A percentile compares a stretch with the other conserved stretches of the same genome.
phyloP scores from a whole-genome alignment of 2,797 vertebrate genomes.

The Natrix natrix region DNA sequence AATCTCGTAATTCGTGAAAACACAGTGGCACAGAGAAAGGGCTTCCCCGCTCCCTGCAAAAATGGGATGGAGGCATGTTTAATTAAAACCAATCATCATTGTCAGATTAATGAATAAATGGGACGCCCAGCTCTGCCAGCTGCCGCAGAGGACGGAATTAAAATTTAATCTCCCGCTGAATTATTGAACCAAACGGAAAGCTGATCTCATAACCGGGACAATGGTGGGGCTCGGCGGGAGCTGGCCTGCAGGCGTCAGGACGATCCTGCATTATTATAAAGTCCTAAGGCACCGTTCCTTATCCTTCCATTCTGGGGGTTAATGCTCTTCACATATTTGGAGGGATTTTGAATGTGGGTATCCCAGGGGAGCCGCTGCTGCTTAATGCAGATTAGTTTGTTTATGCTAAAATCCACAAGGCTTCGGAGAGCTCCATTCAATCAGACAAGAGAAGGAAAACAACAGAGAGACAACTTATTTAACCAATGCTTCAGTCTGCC shows the following conservation, averaged over 20 bases:
- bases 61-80: constrained; percentile 6
- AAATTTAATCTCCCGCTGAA: constrained; percentile 31
- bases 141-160: not conserved
- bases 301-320: not conserved
- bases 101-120: constrained; percentile 22
- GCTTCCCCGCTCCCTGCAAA: not conserved
- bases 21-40: not conserved
- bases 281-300: not conserved
- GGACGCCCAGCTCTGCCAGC: not conserved
- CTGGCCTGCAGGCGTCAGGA: not conserved
- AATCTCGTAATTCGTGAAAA: constrained; percentile 1
- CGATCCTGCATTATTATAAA: not conserved
- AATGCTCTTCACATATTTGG: not conserved
- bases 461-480: not conserved
- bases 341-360: not conserved
- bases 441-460: not conserved
- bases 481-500: not conserved
- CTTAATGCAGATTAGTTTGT: not conserved
- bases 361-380: not conserved
- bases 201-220: not conserved
- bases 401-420: not conserved
- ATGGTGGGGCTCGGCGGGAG: not conserved
- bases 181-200: constrained; percentile 20
- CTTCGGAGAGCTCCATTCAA: not conserved
- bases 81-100: constrained; percentile 27